A percentile compares a stretch with the other conserved stretches of the same genome.
These are phyloP conservation scores for Hippocampus mohnikei DNA, from an alignment of 2,113 vertebrate genomes.

Conservation along the genomic window DNA sequence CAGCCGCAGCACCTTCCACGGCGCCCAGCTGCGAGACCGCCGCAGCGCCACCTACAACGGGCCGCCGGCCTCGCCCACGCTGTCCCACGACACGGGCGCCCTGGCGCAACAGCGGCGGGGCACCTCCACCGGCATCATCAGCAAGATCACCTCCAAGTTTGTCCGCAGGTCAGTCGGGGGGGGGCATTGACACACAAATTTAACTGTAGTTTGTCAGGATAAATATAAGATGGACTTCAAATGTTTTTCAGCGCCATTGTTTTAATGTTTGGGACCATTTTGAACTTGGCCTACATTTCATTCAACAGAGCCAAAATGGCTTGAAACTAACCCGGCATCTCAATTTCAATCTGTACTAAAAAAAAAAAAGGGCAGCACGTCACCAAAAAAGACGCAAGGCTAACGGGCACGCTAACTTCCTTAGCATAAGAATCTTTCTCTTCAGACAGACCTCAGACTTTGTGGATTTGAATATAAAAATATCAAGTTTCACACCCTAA, in stretches of 20 bases:
- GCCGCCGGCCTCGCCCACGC: conserved; percentile 86
- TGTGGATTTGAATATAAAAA: too few species aligned
- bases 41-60: conserved; percentile 93
- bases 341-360: too few species aligned
- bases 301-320: too few species aligned
- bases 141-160: conserved; percentile 98
- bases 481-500: background rate
- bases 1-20: conserved; percentile 96
- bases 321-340: too few species aligned
- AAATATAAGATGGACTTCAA: too few species aligned
- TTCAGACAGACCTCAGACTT: too few species aligned
- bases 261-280: background rate
- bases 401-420: background rate
- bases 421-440: background rate
- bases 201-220: too few species aligned
- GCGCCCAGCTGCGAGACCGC: conserved; percentile 92
- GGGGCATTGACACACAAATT: too few species aligned
- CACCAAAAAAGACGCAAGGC: background rate
- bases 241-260: background rate
- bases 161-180: conserved; percentile 86
- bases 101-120: conserved; percentile 88
- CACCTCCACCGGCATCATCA: conserved; percentile 90
- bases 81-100: conserved; percentile 86
- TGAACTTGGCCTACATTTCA: too few species aligned
- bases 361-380: background rate